Evolutionary conservation across 2,888 invertebrate genomes (phyloP), one percentile per base, ranked within the genome.

Genomic region (Ophioninae sp.): DNA sequence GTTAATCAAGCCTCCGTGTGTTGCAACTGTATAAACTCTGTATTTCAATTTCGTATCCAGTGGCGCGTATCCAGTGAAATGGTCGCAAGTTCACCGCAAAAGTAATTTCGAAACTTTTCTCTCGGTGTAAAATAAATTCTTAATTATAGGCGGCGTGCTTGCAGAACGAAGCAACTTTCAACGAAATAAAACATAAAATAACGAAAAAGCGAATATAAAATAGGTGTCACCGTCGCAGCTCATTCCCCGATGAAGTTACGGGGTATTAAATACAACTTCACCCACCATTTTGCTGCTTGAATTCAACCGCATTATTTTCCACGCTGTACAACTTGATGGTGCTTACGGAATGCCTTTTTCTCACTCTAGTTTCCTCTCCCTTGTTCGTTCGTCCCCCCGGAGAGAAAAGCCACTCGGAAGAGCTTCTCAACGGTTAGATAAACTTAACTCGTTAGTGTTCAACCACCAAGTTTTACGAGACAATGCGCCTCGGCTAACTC

Each of bases 391-490:
- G 61, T 41, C 64, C n/a, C 2, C 63, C 51, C 30, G 8, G 44
- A 74, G 72, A 79, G 79, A 79, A 72, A 79, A 79, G 79, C 72
- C 79, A 72, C 79, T 72, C 65, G 71, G 72, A 72, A 72, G 72
- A 72, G 65, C 79, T 78, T 78, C 78, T 78, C 78, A 78, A 78
- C 78, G 78, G 78, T 78, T 72, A 79, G 79, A 79, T 79, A 79
- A 79, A 79, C 79, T 79, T 79, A 79, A 79, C 79, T 79, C 79
- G 79, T 79, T 79, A 79, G 79, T 79, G 79, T 79, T 79, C 65
- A 72, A 72, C 79, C 72, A 65, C 72, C 79, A 79, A 79, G 79
- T 79, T 79, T 79, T 79, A 79, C 79, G 79, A 79, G 79, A 79
- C 79, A 79, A 79, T 79, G 79, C 72, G 41, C 65, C 72, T 58